These are phyloP conservation scores for Hypanus sabinus DNA, from an alignment of 2,113 vertebrate species.

Conservation along the genomic window DNA sequence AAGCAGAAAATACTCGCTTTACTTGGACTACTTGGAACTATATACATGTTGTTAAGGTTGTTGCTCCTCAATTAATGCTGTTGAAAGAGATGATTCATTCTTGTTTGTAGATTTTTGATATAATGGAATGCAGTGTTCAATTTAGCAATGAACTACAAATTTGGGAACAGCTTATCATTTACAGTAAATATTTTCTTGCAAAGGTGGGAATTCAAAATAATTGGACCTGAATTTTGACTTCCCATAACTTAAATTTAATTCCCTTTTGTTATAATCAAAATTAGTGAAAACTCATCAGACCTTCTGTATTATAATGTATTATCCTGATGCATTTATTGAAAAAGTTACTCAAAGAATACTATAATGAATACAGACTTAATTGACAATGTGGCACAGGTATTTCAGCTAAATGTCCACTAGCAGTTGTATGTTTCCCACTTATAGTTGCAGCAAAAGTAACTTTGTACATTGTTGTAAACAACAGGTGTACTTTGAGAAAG, in stretches of 20 bases:
- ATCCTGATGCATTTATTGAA: background rate
- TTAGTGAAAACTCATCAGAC: background rate
- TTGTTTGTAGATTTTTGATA: background rate
- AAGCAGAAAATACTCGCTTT: background rate
- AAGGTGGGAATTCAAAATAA: background rate
- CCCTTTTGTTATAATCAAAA: background rate
- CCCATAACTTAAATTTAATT: background rate
- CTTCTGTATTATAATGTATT: background rate
- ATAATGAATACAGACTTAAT: too few relatives aligned
- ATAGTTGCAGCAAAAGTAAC: too few relatives aligned
- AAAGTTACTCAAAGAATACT: background rate
- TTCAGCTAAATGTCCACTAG: background rate
- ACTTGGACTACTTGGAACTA: background rate
- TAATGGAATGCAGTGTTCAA: background rate
- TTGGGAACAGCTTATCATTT: background rate
- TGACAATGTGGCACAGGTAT: too few relatives aligned
- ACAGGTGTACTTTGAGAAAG: too few relatives aligned
- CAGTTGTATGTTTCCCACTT: background rate
- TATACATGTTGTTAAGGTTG: background rate
- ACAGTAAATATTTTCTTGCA: background rate
- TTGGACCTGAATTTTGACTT: background rate
- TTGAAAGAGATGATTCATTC: background rate
- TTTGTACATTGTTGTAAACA: too few relatives aligned
- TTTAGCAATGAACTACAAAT: background rate
- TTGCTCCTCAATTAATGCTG: background rate